phyloP scores from a whole-genome alignment of 2,888 invertebrate species.

The Orchestes rusci region DNA sequence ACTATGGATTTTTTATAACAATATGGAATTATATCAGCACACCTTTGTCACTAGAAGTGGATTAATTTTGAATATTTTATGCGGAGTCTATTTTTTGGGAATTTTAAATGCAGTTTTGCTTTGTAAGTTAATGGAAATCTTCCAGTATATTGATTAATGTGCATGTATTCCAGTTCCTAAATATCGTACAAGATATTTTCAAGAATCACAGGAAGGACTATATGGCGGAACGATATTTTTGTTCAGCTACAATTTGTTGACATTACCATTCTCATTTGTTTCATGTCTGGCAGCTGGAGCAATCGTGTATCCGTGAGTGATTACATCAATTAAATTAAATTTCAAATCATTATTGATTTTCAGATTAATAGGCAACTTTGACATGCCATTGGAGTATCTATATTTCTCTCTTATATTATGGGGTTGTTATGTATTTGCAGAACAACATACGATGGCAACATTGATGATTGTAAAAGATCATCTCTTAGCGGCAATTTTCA shows the following conservation, averaged over 20 bases:
- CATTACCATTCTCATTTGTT: conserved; percentile 74
- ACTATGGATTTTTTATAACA: conserved; percentile 71
- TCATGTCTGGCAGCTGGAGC: conserved; percentile 66
- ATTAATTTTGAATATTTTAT: conserved; percentile 61
- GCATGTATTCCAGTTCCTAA: conserved; percentile 56
- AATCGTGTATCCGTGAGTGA: conserved; percentile 63
- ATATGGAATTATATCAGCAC: conserved; percentile 59
- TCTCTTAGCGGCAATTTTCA: conserved; percentile 68
- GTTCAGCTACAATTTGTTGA: conserved; percentile 71
- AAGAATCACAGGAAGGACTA: conserved; percentile 82
- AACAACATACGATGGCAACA: conserved; percentile 76
- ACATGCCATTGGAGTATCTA: conserved; percentile 53
- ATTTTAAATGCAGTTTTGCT: conserved; percentile 61
- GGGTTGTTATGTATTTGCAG: conserved; percentile 79
- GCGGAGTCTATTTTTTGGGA: conserved; percentile 60
- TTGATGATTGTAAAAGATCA: conserved; percentile 75
- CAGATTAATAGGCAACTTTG: conserved; percentile 53
- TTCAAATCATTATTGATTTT: conserved; percentile 10
- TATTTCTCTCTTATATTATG: conserved; percentile 68
- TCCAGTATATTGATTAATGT: background rate
- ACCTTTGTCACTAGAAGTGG: conserved; percentile 65
- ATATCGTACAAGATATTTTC: conserved; percentile 85
- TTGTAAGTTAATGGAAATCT: conserved; percentile 48
- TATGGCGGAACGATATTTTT: conserved; percentile 82
- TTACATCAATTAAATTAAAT: background rate